phyloP scores from a whole-genome alignment of 2,797 vertebrate genomes.

The Trachurus trachurus region DNA sequence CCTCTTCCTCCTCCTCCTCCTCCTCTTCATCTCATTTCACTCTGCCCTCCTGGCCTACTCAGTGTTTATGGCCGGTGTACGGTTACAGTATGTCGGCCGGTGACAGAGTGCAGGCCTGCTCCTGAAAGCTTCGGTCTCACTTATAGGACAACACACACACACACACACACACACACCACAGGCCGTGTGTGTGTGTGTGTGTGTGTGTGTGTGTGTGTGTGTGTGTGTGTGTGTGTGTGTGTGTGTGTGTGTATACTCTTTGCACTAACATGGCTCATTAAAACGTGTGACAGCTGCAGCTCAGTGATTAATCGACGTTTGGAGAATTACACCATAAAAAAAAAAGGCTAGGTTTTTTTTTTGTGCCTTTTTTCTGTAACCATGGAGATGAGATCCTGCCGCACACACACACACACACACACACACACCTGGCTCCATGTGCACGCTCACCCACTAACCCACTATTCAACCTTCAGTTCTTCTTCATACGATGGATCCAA shows the following conservation, averaged over 20 bases:
- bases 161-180: no score
- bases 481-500: no score
- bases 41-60: conserved; percentile 37
- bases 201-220: no score
- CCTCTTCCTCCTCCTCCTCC: background rate
- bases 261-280: conserved; percentile 75
- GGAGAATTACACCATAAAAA: conserved; percentile 52
- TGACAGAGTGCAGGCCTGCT: conserved; percentile 80
- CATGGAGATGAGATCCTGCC: conserved; percentile 26
- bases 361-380: conserved; percentile 41
- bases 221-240: no score
- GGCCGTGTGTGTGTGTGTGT: no score
- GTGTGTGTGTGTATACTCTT: no score
- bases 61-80: conserved; percentile 77
- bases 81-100: conserved; percentile 74
- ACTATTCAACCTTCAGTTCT: no score
- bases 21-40: no score
- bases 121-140: conserved; percentile 64
- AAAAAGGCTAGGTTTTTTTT: background rate
- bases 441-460: no score
- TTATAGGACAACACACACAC: conserved; percentile 52
- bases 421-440: no score
- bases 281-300: conserved; percentile 67
- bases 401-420: no score
- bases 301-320: conserved; percentile 68